Conservation (phyloP, 2,888 invertebrate genomes). For the Tetragnatha montana region DNA sequence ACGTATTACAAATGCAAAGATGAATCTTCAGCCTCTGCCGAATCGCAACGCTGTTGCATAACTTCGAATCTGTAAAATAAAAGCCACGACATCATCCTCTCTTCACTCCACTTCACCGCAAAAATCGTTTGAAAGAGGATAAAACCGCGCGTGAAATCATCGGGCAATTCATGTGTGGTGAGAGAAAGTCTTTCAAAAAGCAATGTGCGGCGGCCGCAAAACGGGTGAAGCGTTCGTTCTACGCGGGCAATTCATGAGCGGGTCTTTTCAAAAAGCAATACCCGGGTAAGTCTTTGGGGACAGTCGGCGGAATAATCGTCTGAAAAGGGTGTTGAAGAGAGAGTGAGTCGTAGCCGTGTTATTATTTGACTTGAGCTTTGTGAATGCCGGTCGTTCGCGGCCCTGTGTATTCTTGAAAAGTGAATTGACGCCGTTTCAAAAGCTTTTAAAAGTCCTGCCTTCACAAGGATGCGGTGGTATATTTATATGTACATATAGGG, state of each 20-base stretch:
- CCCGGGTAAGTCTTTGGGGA: conserved; percentile 30
- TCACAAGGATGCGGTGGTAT: conserved; percentile 13
- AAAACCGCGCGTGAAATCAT: no score
- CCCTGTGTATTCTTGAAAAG: conserved; percentile 62
- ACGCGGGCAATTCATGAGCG: conserved; percentile 55
- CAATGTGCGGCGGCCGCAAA: conserved; percentile 39
- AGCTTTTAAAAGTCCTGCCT: conserved; percentile 64
- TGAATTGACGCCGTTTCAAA: conserved; percentile 59
- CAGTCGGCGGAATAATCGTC: conserved; percentile 60
- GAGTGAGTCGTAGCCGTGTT: conserved; percentile 28
- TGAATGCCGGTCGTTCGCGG: conserved; percentile 60
- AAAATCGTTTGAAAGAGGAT: no score
- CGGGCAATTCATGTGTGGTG: no score
- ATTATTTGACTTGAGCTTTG: conserved; percentile 70
- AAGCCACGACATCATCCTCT: neutral
- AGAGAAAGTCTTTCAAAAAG: conserved; percentile 41
- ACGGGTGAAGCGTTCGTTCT: neutral
- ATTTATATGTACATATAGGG: conserved; percentile 4
- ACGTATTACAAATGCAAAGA: no score
- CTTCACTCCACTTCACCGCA: no score
- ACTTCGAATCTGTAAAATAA: neutral
- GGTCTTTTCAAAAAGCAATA: neutral
- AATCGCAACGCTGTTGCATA: no score
- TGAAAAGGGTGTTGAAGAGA: conserved; percentile 39
- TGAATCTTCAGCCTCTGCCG: no score